Base-by-base conservation (phyloP, 2,888 invertebrate genomes). In the Lasioglossum figueresi region DNA sequence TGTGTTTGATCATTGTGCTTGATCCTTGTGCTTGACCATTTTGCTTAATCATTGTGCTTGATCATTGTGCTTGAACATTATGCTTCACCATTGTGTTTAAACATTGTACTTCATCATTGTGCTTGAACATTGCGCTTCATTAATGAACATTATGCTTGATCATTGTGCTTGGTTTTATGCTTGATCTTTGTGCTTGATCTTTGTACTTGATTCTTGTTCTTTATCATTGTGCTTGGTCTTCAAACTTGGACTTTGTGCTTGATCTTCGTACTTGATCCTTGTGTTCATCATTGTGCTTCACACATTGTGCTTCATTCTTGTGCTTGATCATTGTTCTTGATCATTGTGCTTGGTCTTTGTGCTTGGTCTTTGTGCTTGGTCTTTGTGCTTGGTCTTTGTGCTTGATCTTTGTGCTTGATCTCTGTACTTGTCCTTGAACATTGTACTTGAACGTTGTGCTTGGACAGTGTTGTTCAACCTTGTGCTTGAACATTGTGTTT, bases 341-440 rank as follows among this genome's bases (percentile, higher is more conserved):
- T 6, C 23, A 8, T 52, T 6, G 4, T 23, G 23, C 23, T 8
- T 4, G 23, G 23, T 23, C 12, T 0, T 52, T 52, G 8, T 1
- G 52, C 23, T 2, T 8, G 4, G 8, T 6, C 23, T 23, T 52
- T 6, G 4, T 23, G 23, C 23, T 8, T 4, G 23, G 23, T 23
- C 12, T 0, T 52, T 52, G 8, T 1, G 52, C 5, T 23, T 23
- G 0, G 16, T 16, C 1, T 0, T 45, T 16, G 16, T 16, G 45
- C 4, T 45, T 45, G 1, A 45, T 16, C 4, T 5, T 48, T 16
- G 16, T 45, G 19, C 48, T 43, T 43, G 14, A 14, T 10, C 10
- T 1, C n/a, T n/a, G n/a, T n/a, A n/a, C n/a, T 2, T 0, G 23
- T 52, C 23, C 23, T 52, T 6, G 14, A 43, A 0, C 43, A 0